phyloP scores from a whole-genome alignment of 2,797 vertebrate genomes.

The Todus mexicanus region DNA sequence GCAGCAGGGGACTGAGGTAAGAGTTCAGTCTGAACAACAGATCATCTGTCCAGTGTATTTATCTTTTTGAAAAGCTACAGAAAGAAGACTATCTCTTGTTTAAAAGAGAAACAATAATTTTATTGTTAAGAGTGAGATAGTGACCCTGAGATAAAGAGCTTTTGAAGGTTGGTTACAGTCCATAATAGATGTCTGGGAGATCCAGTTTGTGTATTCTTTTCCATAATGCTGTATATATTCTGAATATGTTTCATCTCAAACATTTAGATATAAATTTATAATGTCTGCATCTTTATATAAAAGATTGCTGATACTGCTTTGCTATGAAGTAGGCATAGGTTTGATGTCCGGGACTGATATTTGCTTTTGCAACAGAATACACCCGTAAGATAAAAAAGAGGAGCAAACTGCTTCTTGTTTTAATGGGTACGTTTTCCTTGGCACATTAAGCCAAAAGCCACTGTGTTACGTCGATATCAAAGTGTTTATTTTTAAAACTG shows the following conservation, averaged over 20 bases:
- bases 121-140: neutral
- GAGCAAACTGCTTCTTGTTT: neutral
- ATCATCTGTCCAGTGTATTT: neutral
- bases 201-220: neutral
- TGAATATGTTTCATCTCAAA: neutral
- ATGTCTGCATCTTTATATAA: neutral
- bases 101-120: constrained; percentile 17
- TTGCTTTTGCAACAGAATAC: neutral
- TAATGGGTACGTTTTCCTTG: neutral
- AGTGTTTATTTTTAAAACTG: neutral
- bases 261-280: neutral
- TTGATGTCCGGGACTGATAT: neutral
- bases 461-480: neutral
- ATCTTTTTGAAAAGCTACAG: neutral
- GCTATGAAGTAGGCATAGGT: neutral
- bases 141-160: neutral
- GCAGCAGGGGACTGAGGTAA: neutral
- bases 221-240: neutral
- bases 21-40: neutral
- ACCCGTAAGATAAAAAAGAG: neutral
- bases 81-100: neutral
- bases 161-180: neutral
- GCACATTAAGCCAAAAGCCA: neutral
- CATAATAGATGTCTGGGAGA: neutral
- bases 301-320: neutral